Conservation (phyloP, 2,888 invertebrate species). For the Microctonus brassicae region DNA sequence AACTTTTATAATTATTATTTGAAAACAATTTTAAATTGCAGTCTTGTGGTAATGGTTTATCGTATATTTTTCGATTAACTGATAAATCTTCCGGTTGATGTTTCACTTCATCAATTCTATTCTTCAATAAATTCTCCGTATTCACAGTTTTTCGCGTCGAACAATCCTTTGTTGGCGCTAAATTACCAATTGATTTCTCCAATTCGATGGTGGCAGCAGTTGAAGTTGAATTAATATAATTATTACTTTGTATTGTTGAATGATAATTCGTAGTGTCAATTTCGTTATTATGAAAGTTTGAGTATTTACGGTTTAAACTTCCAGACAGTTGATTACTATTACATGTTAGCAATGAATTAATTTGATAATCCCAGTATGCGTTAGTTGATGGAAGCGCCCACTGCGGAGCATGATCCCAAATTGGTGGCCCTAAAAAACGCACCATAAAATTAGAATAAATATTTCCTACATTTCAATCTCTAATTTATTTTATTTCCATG, state of each 20-base stretch:
- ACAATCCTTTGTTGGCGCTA: constrained; percentile 8
- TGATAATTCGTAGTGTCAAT: constrained; percentile 26
- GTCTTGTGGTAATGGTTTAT: not conserved
- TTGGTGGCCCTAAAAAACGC: constrained; percentile 53
- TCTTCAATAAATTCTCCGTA: not conserved
- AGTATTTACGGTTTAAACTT: constrained; percentile 38
- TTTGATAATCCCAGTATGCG: constrained; percentile 56
- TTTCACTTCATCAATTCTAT: not conserved
- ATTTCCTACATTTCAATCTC: not conserved
- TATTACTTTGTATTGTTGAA: not conserved
- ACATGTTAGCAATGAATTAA: constrained; percentile 58
- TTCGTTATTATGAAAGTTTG: constrained; percentile 25
- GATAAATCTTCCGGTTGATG: constrained; percentile 19
- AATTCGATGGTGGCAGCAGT: not conserved
- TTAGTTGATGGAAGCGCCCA: constrained; percentile 62
- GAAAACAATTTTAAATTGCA: not conserved
- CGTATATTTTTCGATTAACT: not conserved
- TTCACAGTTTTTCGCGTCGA: not conserved
- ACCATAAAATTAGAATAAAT: not conserved
- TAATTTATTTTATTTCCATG: not conserved
- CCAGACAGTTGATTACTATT: constrained; percentile 41
- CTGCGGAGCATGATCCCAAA: constrained; percentile 60
- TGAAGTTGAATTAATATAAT: not conserved
- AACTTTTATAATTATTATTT: not conserved
- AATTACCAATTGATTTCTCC: not conserved